Conservation (phyloP, 2,113 vertebrate genomes). For the Pachycephala philippinensis region DNA sequence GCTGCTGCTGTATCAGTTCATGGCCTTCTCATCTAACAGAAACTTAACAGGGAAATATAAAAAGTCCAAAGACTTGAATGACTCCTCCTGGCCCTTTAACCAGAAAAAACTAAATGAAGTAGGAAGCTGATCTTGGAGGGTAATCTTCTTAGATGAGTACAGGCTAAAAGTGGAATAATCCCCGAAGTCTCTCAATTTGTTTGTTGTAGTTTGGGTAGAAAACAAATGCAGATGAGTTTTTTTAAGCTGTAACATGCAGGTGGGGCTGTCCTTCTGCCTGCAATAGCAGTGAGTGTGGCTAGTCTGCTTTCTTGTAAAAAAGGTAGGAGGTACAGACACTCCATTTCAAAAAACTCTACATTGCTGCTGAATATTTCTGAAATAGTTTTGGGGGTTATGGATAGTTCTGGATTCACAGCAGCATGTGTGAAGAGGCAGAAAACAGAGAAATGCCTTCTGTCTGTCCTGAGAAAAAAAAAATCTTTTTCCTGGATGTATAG, state of each 20-base stretch:
- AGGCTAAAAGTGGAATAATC: conserved; percentile 64
- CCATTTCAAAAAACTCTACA: not conserved
- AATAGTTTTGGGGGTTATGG: not conserved
- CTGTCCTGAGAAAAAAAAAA: not conserved
- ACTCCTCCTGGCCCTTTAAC: conserved; percentile 26
- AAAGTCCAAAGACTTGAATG: not conserved
- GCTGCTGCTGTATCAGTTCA: not conserved
- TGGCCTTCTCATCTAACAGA: not conserved
- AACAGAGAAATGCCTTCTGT: not conserved
- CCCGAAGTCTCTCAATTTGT: conserved; percentile 19
- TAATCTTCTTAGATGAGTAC: conserved; percentile 58
- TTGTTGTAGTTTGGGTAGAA: conserved; percentile 21
- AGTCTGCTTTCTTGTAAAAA: not conserved
- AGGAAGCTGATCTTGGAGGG: conserved; percentile 33
- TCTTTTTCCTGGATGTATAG: not conserved
- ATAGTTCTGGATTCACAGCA: not conserved
- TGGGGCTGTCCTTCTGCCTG: not conserved
- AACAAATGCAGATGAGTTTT: not conserved
- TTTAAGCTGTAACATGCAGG: not conserved
- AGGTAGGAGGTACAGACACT: not conserved
- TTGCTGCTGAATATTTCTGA: not conserved
- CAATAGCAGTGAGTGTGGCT: not conserved
- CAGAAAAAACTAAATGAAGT: conserved; percentile 39
- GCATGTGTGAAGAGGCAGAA: not conserved
- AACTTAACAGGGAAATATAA: not conserved